A percentile compares a stretch with the other conserved stretches of the same genome.
phyloP scores from a whole-genome alignment of 2,888 invertebrate species.

The Xestia c-nigrum region DNA sequence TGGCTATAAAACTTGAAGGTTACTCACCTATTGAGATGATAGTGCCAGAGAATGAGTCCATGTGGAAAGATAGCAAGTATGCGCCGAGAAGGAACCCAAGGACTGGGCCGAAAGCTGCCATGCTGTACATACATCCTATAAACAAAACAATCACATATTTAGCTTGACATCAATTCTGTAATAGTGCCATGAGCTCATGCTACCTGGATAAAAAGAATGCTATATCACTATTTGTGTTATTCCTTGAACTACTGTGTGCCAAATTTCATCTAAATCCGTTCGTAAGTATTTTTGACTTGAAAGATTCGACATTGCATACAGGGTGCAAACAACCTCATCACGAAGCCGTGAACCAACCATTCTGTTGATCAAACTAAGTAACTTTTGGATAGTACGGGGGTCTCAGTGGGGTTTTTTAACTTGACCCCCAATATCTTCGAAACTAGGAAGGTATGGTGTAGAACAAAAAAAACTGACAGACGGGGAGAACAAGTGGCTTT shows the following conservation, averaged over 20 bases:
- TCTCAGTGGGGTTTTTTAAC: too few species aligned
- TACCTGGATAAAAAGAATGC: too few species aligned
- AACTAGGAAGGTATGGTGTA: too few species aligned
- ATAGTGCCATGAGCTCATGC: too few species aligned
- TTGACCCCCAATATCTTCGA: too few species aligned
- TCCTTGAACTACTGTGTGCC: not conserved
- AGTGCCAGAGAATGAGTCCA: conserved; percentile 95
- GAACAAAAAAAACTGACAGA: too few species aligned
- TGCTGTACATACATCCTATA: conserved; percentile 98
- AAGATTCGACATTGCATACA: not conserved
- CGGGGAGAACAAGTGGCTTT: too few species aligned
- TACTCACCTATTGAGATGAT: conserved; percentile 93
- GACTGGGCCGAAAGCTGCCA: conserved; percentile 99
- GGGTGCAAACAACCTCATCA: too few species aligned
- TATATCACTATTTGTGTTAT: not conserved
- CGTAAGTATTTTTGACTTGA: not conserved
- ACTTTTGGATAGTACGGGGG: too few species aligned
- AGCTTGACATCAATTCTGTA: not conserved
- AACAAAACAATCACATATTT: conserved; percentile 44
- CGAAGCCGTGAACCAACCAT: too few species aligned
- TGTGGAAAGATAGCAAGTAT: conserved; percentile 97
- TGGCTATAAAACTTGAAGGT: not conserved
- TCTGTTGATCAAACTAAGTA: too few species aligned
- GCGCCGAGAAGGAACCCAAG: conserved; percentile 98
- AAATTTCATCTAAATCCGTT: not conserved